Evolutionary conservation across 1,140 invertebrate genomes (phyloP).

Genomic region (Diploscapter pachys): DNA sequence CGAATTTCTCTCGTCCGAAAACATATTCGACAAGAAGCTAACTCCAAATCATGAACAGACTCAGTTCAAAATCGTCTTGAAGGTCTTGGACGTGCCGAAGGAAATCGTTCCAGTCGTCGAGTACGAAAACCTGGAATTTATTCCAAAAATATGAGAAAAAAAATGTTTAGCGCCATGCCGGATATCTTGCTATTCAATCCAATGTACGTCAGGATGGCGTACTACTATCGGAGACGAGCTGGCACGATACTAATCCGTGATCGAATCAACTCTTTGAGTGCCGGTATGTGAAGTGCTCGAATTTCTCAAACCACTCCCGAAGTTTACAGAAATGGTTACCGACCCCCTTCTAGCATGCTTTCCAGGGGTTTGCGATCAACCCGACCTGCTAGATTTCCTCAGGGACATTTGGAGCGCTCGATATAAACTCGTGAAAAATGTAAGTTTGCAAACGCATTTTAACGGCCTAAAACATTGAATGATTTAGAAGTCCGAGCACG

Average conservation of each 20-base stretch:
- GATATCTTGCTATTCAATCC: constrained; percentile 32
- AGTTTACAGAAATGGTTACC: constrained; percentile 26
- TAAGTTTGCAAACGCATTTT: not conserved
- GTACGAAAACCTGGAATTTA: constrained; percentile 7
- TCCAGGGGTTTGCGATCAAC: constrained; percentile 23
- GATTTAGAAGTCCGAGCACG: constrained; percentile 19
- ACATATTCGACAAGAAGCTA: constrained; percentile 10
- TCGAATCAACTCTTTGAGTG: constrained; percentile 21
- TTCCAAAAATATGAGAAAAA: not conserved
- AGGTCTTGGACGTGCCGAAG: constrained; percentile 23
- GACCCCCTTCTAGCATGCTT: constrained; percentile 26
- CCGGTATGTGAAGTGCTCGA: constrained; percentile 13
- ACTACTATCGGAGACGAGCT: constrained; percentile 29
- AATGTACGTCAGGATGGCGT: constrained; percentile 21
- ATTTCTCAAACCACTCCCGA: not conserved
- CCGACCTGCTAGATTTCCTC: constrained; percentile 28
- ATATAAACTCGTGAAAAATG: not conserved
- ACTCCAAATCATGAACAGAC: constrained; percentile 1
- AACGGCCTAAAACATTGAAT: not conserved
- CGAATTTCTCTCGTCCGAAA: constrained; percentile 12
- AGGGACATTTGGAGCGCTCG: constrained; percentile 13
- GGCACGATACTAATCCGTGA: constrained; percentile 33
- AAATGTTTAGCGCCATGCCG: constrained; percentile 27
- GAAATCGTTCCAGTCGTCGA: constrained; percentile 29
- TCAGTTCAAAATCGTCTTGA: constrained; percentile 15